These are phyloP conservation scores for Istiophorus platypterus DNA, from an alignment of 2,113 vertebrate species.

Conservation along the genomic window DNA sequence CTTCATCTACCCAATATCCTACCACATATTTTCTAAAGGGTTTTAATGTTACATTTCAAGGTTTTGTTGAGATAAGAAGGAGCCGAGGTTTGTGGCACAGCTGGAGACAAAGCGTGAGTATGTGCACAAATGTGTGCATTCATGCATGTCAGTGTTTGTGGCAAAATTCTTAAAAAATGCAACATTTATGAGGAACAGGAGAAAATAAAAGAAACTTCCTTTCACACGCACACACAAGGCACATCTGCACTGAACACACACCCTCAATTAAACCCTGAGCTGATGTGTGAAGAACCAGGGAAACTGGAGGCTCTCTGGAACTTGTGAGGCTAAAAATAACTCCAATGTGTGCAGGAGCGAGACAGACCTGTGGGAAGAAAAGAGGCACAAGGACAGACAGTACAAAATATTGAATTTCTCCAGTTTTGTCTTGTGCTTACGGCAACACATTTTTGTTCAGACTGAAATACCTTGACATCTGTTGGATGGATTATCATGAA, in stretches of 20 bases:
- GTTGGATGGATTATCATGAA: not conserved
- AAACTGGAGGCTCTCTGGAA: conserved; percentile 62
- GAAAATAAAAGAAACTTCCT: conserved; percentile 37
- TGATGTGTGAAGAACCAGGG: conserved; percentile 55
- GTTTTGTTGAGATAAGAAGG: not conserved
- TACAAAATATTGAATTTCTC: conserved; percentile 16
- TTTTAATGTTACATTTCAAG: not conserved
- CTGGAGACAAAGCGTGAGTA: conserved; percentile 25
- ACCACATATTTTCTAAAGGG: not conserved
- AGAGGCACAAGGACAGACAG: conserved; percentile 48
- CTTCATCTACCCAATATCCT: not conserved
- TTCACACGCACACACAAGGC: not conserved
- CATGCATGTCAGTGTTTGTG: conserved; percentile 56
- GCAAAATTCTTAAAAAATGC: conserved; percentile 39
- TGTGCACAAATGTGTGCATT: conserved; percentile 31
- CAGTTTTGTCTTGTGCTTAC: not conserved
- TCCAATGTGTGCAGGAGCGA: conserved; percentile 61
- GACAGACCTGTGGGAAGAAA: conserved; percentile 59
- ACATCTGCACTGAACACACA: conserved; percentile 48
- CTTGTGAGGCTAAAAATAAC: conserved; percentile 74
- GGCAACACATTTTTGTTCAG: not conserved
- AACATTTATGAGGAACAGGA: conserved; percentile 63
- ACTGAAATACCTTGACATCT: not conserved
- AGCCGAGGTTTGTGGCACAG: conserved; percentile 23
- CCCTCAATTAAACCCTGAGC: conserved; percentile 57